Evolutionary conservation across 2,797 vertebrate genomes (phyloP), one percentile per base, ranked within the genome.

Genomic region (Aeoliscus strigatus): DNA sequence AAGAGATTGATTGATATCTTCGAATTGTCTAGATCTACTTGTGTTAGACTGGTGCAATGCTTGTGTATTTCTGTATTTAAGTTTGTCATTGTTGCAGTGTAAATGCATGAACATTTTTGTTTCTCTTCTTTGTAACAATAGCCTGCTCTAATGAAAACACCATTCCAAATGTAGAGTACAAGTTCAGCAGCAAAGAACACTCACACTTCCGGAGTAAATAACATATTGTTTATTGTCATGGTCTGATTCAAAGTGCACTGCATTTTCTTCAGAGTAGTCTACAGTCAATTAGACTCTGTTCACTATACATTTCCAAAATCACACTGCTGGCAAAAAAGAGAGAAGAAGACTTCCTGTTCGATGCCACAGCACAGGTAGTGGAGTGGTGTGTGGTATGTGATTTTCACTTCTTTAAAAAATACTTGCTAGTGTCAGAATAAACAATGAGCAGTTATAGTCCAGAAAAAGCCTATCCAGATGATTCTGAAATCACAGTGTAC

Each of bases 201-300:
- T 47, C 37, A 51, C 8, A 15, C 5, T 8, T 41, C 2, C 42
- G 40, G 29, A 4, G 8, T 40, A 40, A 54, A 64, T 50, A 7
- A 37, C 2, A 30, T 13, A 1, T 14, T 25, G 56, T 78, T 72
- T 74, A 76, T 79, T 70, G 39, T 54, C 15, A 54, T 54, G 7
- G 47, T 66, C 23, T 49, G 26, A 54, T 63, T 66, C 52, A 60
- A 70, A 50, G 18, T 64, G 65, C 77, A 83, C 77, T 60, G 65
- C 69, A 82, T 68, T 44, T 49, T 51, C 15, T 37, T 59, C 33
- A 49, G 57, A 39, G 31, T 17, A 58, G 61, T 40, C 49, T 39
- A 49, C 25, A 55, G 15, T 60, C 59, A 60, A 77, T 56, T 53
- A 69, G 52, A 31, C 45, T 54, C 66, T 0, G 21, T 65, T 39